Percentiles rank a stretch among this genome's conserved stretches.
Conservation (phyloP, 2,113 vertebrate genomes). For the Tapirus terrestris region DNA sequence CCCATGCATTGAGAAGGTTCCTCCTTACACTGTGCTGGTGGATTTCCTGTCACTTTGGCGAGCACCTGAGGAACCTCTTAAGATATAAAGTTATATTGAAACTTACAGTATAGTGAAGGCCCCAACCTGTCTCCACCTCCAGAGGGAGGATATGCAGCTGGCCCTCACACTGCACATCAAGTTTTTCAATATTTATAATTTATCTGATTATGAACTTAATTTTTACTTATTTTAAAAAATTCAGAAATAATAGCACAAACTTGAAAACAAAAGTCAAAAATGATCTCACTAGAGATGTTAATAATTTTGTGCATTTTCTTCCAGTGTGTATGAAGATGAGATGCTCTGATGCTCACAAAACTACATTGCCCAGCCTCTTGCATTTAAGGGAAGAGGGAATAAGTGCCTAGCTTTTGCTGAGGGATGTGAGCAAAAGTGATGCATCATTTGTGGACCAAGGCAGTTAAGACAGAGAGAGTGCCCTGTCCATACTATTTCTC, state of each 20-base stretch:
- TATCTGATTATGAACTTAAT: neutral
- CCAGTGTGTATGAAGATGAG: neutral
- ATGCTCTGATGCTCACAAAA: neutral
- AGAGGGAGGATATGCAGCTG: neutral
- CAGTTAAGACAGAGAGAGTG: neutral
- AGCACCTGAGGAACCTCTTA: neutral
- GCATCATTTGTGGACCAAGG: neutral
- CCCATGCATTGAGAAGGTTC: neutral
- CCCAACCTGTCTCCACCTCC: neutral
- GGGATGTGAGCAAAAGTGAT: neutral
- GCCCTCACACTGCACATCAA: neutral
- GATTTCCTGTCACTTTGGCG: constrained; percentile 30
- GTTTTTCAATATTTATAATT: neutral
- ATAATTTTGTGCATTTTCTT: neutral
- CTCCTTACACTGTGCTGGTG: neutral
- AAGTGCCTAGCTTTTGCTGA: neutral
- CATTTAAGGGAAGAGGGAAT: neutral
- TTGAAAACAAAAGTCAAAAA: neutral
- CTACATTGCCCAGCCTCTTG: neutral
- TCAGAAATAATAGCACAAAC: neutral
- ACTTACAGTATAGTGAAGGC: neutral
- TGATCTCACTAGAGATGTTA: neutral
- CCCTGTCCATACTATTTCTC: neutral
- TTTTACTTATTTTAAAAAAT: constrained; percentile 4
- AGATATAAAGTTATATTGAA: neutral